Conservation (phyloP, 2,888 invertebrate genomes). For the Neoscelio sp. region DNA sequence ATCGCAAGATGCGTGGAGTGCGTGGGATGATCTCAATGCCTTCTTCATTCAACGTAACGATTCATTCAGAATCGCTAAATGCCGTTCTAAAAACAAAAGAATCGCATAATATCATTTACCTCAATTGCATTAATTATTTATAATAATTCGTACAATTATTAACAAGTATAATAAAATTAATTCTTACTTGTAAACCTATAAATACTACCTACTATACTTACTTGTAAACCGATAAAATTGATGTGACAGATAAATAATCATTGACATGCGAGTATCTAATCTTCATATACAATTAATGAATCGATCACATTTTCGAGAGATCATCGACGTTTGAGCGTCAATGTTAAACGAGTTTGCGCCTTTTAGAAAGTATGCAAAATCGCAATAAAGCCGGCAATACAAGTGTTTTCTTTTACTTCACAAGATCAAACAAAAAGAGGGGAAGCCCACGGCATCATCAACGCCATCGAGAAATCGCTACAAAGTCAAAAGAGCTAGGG, state of each 20-base stretch:
- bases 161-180: not conserved
- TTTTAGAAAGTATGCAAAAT: conserved; percentile 13
- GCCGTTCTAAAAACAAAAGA: conserved; percentile 41
- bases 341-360: conserved; percentile 52
- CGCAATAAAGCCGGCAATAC: conserved; percentile 14
- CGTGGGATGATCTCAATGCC: conserved; percentile 64
- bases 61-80: conserved; percentile 55
- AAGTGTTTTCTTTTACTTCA: conserved; percentile 11
- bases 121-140: not conserved
- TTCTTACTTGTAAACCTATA: too few relatives aligned
- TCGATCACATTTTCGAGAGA: conserved; percentile 62
- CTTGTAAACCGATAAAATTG: not conserved
- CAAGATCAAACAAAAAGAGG: not conserved
- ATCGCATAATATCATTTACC: conserved; percentile 30
- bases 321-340: conserved; percentile 48
- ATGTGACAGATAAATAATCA: conserved; percentile 35
- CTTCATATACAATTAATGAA: conserved; percentile 67
- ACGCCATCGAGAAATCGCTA: conserved; percentile 55
- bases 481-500: conserved; percentile 58
- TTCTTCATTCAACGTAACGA: conserved; percentile 65
- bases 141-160: not conserved
- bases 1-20: conserved; percentile 57
- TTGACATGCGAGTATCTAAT: conserved; percentile 32
- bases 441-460: conserved; percentile 39
- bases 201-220: too few relatives aligned